Evolutionary conservation across 1,140 invertebrate species (phyloP).

Genomic region (Zaprionus vittiger): DNA sequence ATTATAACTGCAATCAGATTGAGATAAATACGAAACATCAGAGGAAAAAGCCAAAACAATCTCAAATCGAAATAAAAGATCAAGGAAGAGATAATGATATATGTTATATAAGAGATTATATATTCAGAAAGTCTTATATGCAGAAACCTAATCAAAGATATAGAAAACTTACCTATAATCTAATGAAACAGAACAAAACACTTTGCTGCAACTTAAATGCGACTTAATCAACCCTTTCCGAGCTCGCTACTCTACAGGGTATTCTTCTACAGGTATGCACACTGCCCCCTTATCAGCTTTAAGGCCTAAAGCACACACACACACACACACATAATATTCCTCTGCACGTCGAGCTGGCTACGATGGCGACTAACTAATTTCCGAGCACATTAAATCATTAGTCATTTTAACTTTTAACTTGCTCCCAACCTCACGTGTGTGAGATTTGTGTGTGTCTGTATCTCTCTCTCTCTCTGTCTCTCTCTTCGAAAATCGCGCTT

Average conservation of each 20-base stretch:
- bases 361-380: constrained; percentile 55
- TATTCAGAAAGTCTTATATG: too few relatives aligned
- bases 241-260: too few relatives aligned
- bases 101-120: background rate
- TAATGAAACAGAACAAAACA: too few relatives aligned
- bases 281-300: background rate
- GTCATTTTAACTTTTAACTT: constrained; percentile 75
- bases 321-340: background rate
- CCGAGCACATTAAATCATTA: constrained; percentile 71
- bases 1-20: constrained; percentile 26
- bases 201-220: too few relatives aligned
- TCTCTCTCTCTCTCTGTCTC: constrained; percentile 3
- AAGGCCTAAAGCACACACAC: background rate
- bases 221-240: too few relatives aligned
- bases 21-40: background rate
- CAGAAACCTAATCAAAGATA: too few relatives aligned
- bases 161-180: too few relatives aligned
- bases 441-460: background rate
- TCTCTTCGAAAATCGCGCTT: constrained; percentile 67
- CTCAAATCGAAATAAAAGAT: constrained; percentile 18
- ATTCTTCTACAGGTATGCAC: background rate
- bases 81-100: background rate
- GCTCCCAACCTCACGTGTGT: constrained; percentile 23
- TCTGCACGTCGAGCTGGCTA: background rate
- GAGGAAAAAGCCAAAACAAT: constrained; percentile 2